These are phyloP conservation scores for Coboldia fuscipes DNA, from an alignment of 1,140 invertebrate genomes.

Conservation along the genomic window DNA sequence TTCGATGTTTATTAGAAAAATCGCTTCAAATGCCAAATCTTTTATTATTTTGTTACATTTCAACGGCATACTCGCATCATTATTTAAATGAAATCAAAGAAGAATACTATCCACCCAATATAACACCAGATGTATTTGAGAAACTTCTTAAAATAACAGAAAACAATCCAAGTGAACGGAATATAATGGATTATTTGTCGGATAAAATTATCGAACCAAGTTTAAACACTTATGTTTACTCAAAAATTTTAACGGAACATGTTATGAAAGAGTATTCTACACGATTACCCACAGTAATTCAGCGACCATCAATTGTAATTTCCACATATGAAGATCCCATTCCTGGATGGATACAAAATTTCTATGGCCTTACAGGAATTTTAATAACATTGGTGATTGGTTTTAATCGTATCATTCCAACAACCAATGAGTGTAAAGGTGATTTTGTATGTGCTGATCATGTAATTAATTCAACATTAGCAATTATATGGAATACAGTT, in stretches of 20 bases:
- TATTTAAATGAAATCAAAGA: slow-evolving; percentile 28
- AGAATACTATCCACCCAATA: slow-evolving; percentile 29
- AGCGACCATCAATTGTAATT: slow-evolving; percentile 35
- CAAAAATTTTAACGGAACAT: slow-evolving; percentile 51
- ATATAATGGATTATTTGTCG: slow-evolving; percentile 33
- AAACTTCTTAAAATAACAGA: too few species aligned
- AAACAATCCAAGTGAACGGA: too few species aligned
- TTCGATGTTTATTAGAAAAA: slow-evolving; percentile 30
- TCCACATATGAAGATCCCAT: slow-evolving; percentile 13
- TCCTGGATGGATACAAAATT: slow-evolving; percentile 45
- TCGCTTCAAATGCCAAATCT: slow-evolving; percentile 37
- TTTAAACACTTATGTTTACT: slow-evolving; percentile 45
- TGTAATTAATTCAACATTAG: slow-evolving; percentile 33
- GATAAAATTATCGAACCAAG: slow-evolving; percentile 26
- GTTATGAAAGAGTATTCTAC: slow-evolving; percentile 28
- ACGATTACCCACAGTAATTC: slow-evolving; percentile 40
- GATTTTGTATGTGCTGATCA: slow-evolving; percentile 33
- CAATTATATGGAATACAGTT: too few species aligned
- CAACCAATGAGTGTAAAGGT: slow-evolving; percentile 4
- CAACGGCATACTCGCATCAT: slow-evolving; percentile 40
- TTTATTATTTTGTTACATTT: slow-evolving; percentile 35
- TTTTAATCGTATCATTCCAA: slow-evolving; percentile 18
- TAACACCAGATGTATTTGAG: slow-evolving; percentile 24
- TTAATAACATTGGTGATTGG: slow-evolving; percentile 28
- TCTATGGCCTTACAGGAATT: slow-evolving; percentile 36